A percentile compares a stretch with the other conserved stretches of the same genome.
Evolutionary conservation across 1,140 invertebrate genomes (phyloP).

Genomic region (Stratiolaelaps scimitus): DNA sequence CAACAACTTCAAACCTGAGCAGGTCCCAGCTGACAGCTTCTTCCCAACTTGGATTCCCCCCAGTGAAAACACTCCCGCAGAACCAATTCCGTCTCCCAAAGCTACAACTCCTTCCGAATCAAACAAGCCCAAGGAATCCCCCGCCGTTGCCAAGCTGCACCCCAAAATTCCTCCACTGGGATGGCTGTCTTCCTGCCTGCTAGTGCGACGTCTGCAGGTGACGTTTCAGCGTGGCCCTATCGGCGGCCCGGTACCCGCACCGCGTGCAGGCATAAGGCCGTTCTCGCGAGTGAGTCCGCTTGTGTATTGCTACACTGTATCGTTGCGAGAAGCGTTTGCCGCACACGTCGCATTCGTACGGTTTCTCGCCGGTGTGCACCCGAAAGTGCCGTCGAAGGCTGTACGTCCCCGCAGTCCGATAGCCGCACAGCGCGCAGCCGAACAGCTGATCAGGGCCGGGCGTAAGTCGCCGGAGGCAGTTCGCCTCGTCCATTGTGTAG

Average conservation of each 20-base stretch:
- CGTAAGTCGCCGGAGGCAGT: slow-evolving; percentile 31
- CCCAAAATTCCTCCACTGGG: too few species aligned
- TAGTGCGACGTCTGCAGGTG: too few species aligned
- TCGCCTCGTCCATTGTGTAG: slow-evolving; percentile 29
- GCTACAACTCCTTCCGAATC: too few species aligned
- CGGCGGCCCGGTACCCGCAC: background rate
- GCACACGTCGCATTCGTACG: slow-evolving; percentile 39
- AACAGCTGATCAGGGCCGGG: slow-evolving; percentile 36
- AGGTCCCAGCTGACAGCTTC: too few species aligned
- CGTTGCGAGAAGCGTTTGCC: slow-evolving; percentile 48
- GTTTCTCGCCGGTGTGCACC: slow-evolving; percentile 35
- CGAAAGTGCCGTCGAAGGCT: slow-evolving; percentile 36
- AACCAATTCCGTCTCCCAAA: too few species aligned
- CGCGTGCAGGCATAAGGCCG: background rate
- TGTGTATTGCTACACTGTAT: slow-evolving; percentile 20
- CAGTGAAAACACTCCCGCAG: too few species aligned
- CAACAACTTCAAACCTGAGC: too few species aligned
- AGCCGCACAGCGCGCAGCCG: slow-evolving; percentile 38
- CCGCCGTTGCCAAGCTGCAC: too few species aligned
- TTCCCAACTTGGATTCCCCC: too few species aligned
- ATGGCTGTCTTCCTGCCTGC: too few species aligned
- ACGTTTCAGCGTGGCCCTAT: too few species aligned
- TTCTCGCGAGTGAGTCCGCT: background rate
- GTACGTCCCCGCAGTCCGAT: slow-evolving; percentile 36
- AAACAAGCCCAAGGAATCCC: too few species aligned